Evolutionary conservation across 2,888 invertebrate genomes (phyloP).

Genomic region (Gisinianus flammeolus): DNA sequence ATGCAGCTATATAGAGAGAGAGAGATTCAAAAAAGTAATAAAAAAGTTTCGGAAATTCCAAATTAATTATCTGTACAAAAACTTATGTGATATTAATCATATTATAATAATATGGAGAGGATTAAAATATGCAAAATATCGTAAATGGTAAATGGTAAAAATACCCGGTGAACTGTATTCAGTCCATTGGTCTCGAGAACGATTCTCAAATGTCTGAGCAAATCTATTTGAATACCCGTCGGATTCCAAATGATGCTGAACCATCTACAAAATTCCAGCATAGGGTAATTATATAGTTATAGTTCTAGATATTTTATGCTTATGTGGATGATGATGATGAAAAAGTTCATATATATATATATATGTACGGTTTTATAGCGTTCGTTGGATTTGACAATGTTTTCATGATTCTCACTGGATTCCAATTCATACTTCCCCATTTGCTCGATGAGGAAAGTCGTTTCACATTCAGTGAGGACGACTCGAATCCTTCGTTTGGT

Average conservation of each 20-base stretch:
- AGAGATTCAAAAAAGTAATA: no score
- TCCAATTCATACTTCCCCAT: conserved; percentile 49
- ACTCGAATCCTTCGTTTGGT: conserved; percentile 48
- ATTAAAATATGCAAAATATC: neutral
- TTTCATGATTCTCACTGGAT: conserved; percentile 34
- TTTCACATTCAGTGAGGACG: conserved; percentile 48
- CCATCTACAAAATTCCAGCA: conserved; percentile 42
- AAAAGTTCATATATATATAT: no score
- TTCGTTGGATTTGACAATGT: conserved; percentile 43
- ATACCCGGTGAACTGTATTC: conserved; percentile 35
- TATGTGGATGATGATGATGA: neutral
- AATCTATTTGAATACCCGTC: conserved; percentile 48
- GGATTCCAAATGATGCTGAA: conserved; percentile 53
- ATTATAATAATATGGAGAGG: no score
- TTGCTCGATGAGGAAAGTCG: conserved; percentile 48
- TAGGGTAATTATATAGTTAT: neutral
- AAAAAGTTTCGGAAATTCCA: no score
- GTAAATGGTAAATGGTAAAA: neutral
- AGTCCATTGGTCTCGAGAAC: conserved; percentile 42
- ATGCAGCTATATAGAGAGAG: conserved; percentile 23
- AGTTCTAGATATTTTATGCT: neutral
- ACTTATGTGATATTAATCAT: no score
- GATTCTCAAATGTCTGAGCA: conserved; percentile 31
- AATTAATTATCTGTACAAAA: no score
- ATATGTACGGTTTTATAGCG: conserved; percentile 45